phyloP scores from a whole-genome alignment of 2,113 vertebrate species.

The Nerophis lumbriciformis region DNA sequence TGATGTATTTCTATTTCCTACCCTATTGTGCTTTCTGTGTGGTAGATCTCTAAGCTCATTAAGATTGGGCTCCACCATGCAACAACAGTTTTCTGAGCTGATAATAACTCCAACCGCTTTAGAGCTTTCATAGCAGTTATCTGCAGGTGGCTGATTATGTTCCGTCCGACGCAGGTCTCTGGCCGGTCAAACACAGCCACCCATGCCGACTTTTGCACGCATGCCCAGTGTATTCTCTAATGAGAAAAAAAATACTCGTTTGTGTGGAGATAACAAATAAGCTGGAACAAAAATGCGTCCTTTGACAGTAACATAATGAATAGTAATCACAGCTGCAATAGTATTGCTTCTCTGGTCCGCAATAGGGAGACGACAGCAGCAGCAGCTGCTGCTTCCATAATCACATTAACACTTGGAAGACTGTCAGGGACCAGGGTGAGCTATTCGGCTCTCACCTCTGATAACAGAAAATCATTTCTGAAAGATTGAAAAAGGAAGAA shows the following conservation, averaged over 20 bases:
- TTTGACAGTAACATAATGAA: constrained; percentile 24
- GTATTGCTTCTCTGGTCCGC: constrained; percentile 6
- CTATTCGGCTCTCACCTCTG: not conserved
- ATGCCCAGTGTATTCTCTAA: constrained; percentile 11
- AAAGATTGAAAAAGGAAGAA: not conserved
- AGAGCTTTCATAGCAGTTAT: constrained; percentile 41
- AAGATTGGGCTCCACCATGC: constrained; percentile 38
- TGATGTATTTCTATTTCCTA: constrained; percentile 52
- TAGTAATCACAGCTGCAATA: constrained; percentile 18
- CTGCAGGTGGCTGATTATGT: constrained; percentile 57
- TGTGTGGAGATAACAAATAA: constrained; percentile 24
- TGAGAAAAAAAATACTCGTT: constrained; percentile 17
- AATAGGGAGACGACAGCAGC: constrained; percentile 9
- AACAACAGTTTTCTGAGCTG: constrained; percentile 43
- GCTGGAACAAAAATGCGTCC: constrained; percentile 8
- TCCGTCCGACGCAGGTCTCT: constrained; percentile 30
- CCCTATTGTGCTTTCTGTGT: constrained; percentile 36
- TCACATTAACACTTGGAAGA: constrained; percentile 2
- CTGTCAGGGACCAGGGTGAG: not conserved
- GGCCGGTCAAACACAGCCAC: constrained; percentile 24
- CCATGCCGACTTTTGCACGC: constrained; percentile 7
- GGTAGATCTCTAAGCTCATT: constrained; percentile 46
- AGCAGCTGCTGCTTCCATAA: constrained; percentile 6
- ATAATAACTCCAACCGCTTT: constrained; percentile 49
- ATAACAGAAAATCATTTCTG: not conserved